Conservation (phyloP, 2,888 invertebrate species). For the Coronaproctus castanopsis region DNA sequence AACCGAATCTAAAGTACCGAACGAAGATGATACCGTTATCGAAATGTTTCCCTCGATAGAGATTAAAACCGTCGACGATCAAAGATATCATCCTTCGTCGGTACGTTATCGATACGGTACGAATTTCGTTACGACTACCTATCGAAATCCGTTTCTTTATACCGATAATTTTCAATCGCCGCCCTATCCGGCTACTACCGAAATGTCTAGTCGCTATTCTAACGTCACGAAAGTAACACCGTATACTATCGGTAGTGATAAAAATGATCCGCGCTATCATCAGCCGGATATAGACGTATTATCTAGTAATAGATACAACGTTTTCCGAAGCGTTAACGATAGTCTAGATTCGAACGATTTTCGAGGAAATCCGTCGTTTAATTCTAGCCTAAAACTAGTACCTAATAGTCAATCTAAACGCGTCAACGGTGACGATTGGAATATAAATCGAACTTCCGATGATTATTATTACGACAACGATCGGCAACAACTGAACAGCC, state of each 20-base stretch:
- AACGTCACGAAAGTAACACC: not conserved
- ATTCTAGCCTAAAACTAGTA: no score
- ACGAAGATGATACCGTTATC: not conserved
- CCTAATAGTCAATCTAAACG: no score
- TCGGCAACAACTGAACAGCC: no score
- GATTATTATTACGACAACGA: no score
- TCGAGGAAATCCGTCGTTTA: not conserved
- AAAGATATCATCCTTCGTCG: not conserved
- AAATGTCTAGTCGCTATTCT: not conserved
- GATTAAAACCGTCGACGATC: not conserved
- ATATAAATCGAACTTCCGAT: no score
- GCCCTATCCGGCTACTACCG: not conserved
- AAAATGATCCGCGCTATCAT: not conserved
- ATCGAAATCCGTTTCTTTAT: no score
- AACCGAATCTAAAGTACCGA: not conserved
- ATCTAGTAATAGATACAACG: slow-evolving; percentile 6
- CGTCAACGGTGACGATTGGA: no score
- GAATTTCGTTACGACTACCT: not conserved
- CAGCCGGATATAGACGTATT: slow-evolving; percentile 3
- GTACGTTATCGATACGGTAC: not conserved
- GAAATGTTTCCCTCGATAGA: not conserved
- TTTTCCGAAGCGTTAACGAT: not conserved
- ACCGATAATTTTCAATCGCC: not conserved
- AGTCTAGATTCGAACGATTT: not conserved
- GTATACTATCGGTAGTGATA: not conserved